Evolutionary conservation across 2,797 vertebrate species (phyloP).

Genomic region (Danio jaintianensis): DNA sequence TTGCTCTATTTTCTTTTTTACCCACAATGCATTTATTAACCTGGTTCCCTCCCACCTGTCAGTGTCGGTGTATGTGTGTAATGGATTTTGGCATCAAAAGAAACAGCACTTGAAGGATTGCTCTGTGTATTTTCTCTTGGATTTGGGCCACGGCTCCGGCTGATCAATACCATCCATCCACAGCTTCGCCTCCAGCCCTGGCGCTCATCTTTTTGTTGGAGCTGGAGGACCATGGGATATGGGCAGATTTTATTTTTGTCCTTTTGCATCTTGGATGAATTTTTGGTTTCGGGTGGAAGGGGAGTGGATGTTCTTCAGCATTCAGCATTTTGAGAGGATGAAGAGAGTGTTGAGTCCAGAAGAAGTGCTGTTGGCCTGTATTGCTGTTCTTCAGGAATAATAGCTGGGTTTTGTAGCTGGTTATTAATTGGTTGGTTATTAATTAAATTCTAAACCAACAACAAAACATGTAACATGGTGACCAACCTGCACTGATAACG

Average conservation of each 20-base stretch:
- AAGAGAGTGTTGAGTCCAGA: constrained; percentile 25
- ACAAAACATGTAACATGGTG: too few relatives aligned
- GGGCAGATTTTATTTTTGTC: constrained; percentile 36
- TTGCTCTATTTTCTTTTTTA: constrained; percentile 6
- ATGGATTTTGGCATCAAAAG: constrained; percentile 3
- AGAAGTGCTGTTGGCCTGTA: constrained; percentile 36
- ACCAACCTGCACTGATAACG: too few relatives aligned
- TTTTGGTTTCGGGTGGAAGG: constrained; percentile 15
- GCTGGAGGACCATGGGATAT: constrained; percentile 16
- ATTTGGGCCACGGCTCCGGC: constrained; percentile 16
- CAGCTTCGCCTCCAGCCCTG: constrained; percentile 25
- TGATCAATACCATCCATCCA: constrained; percentile 31
- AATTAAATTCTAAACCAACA: too few relatives aligned
- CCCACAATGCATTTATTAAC: constrained; percentile 9
- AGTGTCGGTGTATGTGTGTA: constrained; percentile 17
- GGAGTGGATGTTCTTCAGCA: constrained; percentile 9
- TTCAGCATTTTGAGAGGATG: constrained; percentile 15
- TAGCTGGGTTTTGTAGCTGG: neutral
- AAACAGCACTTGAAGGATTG: neutral
- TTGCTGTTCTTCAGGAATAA: constrained; percentile 14
- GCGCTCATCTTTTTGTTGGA: constrained; percentile 11
- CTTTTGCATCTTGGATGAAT: constrained; percentile 10
- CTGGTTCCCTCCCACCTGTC: neutral
- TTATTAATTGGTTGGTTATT: too few relatives aligned
- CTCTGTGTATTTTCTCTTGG: constrained; percentile 5